phyloP scores from a whole-genome alignment of 2,888 invertebrate species.

The Dasypolia templi region DNA sequence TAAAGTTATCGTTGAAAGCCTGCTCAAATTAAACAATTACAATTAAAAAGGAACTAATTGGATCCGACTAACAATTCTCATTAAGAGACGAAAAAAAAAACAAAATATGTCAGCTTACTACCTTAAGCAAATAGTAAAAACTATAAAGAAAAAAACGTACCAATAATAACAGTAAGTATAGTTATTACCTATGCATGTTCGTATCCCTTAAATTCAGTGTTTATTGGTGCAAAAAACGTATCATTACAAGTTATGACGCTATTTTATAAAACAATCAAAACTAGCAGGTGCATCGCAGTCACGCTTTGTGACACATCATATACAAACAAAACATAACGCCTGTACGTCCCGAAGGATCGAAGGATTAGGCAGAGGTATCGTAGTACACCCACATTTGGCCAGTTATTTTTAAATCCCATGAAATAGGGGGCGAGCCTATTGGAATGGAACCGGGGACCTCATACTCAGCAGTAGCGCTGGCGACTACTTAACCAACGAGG shows the following conservation, averaged over 20 bases:
- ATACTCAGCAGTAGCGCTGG: background rate
- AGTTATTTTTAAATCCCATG: background rate
- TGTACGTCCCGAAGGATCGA: too few relatives aligned
- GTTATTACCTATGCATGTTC: slow-evolving; percentile 48
- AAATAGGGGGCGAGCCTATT: background rate
- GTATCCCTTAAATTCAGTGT: slow-evolving; percentile 46
- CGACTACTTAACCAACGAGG: background rate
- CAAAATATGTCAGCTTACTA: slow-evolving; percentile 2
- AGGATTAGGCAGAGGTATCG: background rate
- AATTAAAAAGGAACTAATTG: background rate
- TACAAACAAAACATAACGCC: background rate
- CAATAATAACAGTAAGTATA: slow-evolving; percentile 23
- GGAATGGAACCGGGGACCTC: background rate
- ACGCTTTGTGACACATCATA: slow-evolving; percentile 34
- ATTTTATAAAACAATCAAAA: slow-evolving; percentile 39
- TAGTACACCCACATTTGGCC: background rate
- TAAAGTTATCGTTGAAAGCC: background rate
- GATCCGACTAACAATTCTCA: background rate
- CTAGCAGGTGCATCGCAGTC: slow-evolving; percentile 28
- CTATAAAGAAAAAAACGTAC: slow-evolving; percentile 5
- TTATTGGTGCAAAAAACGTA: slow-evolving; percentile 42
- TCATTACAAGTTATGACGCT: slow-evolving; percentile 7
- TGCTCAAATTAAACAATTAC: background rate
- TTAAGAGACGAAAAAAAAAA: slow-evolving; percentile 5
- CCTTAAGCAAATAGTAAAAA: slow-evolving; percentile 3